Evolutionary conservation across 1,140 invertebrate genomes (phyloP), one percentile per base, ranked within the genome.

Genomic region (Atta colombica): DNA sequence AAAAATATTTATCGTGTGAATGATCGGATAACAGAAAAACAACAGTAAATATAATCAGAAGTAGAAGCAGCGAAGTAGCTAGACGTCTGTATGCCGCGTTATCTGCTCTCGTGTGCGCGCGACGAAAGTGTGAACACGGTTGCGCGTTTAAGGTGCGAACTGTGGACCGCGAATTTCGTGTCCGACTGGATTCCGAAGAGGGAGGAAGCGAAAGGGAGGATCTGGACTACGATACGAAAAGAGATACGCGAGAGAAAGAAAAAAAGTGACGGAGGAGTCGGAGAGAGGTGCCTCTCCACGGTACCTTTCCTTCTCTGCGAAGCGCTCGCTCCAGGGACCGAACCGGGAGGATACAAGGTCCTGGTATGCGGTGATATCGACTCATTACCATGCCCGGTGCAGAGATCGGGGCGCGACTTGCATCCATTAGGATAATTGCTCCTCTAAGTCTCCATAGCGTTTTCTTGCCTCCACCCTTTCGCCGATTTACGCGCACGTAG

Each of bases 371-470:
- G 92, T 93, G 94, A 93, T 95, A 95, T 95, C 94, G 93, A 94
- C 94, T 95, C 95, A 95, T 95, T 95, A 95, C 94, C 94, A 95
- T 95, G 92, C 94, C 90, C 87, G 91, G 87, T 92, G 93, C 92
- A 93, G 93, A 86, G 91, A 92, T 89, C 93, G 92, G 93, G 92
- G 93, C 93, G 93, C 93, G 93, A 94, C 94, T 94, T 95, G 95
- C 94, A 95, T 95, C 95, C 95, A 95, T 95, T 95, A 95, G 94
- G 94, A 95, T 95, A 95, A 95, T 95, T 95, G 94, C 94, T 95
- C 78, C 91, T 92, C 94, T 93, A 90, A 90, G 90, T 92, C 89
- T 92, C 80, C 82, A 77, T 74, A 88, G 77, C 72, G 80, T 71
- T 88, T 89, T 88, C 92, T 91, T 92, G 80, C 84, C 93, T 89